phyloP scores from a whole-genome alignment of 2,888 invertebrate genomes.

The Nomada goodeniana region DNA sequence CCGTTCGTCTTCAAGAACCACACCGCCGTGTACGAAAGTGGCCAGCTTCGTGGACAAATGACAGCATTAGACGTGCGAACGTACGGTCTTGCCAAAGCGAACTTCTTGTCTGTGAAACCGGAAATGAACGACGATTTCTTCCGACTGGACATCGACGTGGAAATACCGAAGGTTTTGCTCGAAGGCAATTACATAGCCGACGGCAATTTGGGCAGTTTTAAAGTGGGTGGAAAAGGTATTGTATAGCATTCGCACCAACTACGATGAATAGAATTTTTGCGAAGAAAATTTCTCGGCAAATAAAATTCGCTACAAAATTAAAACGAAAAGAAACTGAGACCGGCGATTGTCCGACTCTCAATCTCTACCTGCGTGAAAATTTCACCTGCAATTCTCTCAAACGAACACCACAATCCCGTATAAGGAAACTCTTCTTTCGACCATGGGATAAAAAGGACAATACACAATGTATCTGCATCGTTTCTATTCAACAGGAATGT shows the following conservation, averaged over 20 bases:
- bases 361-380: no score
- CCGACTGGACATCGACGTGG: constrained; percentile 86
- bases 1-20: constrained; percentile 85
- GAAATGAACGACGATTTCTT: constrained; percentile 86
- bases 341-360: no score
- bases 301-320: no score
- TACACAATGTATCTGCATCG: background rate
- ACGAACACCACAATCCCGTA: no score
- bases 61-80: constrained; percentile 85
- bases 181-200: constrained; percentile 88
- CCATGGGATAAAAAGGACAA: no score
- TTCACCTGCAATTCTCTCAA: no score
- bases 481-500: constrained; percentile 72
- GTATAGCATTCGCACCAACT: constrained; percentile 27
- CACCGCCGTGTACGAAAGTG: constrained; percentile 80
- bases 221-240: constrained; percentile 88
- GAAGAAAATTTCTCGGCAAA: no score
- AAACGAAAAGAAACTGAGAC: no score
- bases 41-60: constrained; percentile 85
- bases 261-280: no score
- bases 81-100: constrained; percentile 86
- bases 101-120: constrained; percentile 86
- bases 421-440: background rate
- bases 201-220: constrained; percentile 87
- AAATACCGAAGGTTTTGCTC: constrained; percentile 86